Conservation (phyloP, 2,797 vertebrate species). For the Siniperca scherzeri region DNA sequence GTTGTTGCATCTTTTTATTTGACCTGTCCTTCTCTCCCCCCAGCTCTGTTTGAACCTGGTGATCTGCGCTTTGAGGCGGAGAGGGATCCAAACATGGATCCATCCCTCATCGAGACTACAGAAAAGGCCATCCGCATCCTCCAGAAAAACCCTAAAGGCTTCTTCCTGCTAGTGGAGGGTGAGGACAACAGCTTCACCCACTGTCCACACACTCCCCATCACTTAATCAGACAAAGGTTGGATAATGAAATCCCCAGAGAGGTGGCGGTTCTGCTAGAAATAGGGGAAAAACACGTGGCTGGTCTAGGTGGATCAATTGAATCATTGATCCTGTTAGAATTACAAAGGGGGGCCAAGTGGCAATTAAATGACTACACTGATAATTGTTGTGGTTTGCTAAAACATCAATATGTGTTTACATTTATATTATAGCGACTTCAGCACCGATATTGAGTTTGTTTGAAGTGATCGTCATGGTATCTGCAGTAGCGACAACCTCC, state of each 20-base stretch:
- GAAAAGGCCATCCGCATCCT: constrained; percentile 88
- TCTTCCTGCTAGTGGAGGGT: constrained; percentile 89
- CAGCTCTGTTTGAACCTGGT: constrained; percentile 86
- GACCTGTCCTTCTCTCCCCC: background rate
- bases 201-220: background rate
- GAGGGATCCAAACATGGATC: constrained; percentile 82
- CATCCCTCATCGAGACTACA: constrained; percentile 82
- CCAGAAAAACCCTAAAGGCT: constrained; percentile 85
- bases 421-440: background rate
- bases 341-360: background rate
- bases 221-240: constrained; percentile 9
- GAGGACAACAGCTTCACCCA: constrained; percentile 47
- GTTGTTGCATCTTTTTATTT: background rate
- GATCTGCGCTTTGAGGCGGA: constrained; percentile 84
- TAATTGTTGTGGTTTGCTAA: constrained; percentile 18
- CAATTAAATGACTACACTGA: constrained; percentile 9
- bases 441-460: background rate
- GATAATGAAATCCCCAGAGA: constrained; percentile 39
- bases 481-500: background rate
- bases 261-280: constrained; percentile 25
- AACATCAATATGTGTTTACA: constrained; percentile 14
- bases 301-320: constrained; percentile 25
- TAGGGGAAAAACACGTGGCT: background rate
- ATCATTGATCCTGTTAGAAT: constrained; percentile 30
- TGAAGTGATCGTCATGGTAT: background rate